These are phyloP conservation scores for Ptychadena robeensis DNA, from an alignment of 2,797 vertebrate species.

Conservation along the genomic window DNA sequence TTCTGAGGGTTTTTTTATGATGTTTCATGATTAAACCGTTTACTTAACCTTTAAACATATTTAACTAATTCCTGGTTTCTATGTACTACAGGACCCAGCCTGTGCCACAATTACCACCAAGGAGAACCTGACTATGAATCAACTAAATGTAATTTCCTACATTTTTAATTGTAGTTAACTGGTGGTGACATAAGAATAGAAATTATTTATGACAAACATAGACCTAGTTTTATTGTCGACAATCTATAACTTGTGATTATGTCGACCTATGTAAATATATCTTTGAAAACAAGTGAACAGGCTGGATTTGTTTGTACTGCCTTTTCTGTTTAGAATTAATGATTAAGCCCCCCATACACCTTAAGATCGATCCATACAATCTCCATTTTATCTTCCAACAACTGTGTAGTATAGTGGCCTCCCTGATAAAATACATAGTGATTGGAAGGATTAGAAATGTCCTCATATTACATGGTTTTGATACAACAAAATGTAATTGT, in stretches of 20 bases:
- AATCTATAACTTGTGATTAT: not conserved
- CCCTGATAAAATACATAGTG: too few relatives aligned
- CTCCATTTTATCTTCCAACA: too few relatives aligned
- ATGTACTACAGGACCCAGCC: constrained; percentile 3
- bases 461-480: too few relatives aligned
- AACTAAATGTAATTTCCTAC: not conserved
- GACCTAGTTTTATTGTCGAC: not conserved
- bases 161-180: not conserved
- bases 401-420: too few relatives aligned
- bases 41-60: constrained; percentile 23
- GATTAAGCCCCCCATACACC: too few relatives aligned
- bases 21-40: constrained; percentile 30
- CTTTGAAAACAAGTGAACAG: not conserved
- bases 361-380: too few relatives aligned
- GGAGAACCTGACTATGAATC: not conserved
- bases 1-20: constrained; percentile 49
- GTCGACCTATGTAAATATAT: not conserved
- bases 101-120: constrained; percentile 6
- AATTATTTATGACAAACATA: not conserved
- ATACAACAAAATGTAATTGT: too few relatives aligned
- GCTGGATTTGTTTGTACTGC: not conserved
- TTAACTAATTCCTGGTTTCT: constrained; percentile 12
- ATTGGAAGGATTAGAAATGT: too few relatives aligned
- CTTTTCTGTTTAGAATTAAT: too few relatives aligned
- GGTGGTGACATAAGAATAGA: not conserved